Percentiles rank a stretch among this genome's conserved stretches.
These are phyloP conservation scores for Epinephelus malabaricus DNA, from an alignment of 2,797 vertebrate species.

Conservation along the genomic window DNA sequence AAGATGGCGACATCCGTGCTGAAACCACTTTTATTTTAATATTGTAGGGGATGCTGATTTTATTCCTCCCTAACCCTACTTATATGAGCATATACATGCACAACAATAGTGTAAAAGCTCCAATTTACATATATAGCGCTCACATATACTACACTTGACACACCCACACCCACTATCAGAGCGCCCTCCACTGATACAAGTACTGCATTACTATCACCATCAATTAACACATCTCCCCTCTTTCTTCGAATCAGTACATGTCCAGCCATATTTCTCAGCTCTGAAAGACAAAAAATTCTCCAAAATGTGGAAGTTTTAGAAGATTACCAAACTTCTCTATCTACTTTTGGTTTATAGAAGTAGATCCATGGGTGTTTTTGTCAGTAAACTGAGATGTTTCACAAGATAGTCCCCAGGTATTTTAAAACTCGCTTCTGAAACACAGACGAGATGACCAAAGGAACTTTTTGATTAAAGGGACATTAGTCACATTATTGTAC, in stretches of 20 bases:
- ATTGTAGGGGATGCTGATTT: slow-evolving; percentile 23
- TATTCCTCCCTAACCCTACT: not conserved
- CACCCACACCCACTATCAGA: slow-evolving; percentile 62
- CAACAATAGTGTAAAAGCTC: slow-evolving; percentile 24
- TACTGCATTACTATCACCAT: slow-evolving; percentile 15
- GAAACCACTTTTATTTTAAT: slow-evolving; percentile 49
- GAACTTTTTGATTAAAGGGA: not conserved
- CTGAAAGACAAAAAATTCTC: not conserved
- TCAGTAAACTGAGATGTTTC: not conserved
- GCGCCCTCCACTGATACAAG: slow-evolving; percentile 61
- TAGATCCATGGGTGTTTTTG: not conserved
- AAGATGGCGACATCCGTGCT: slow-evolving; percentile 83
- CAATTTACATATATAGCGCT: slow-evolving; percentile 41
- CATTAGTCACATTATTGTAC: not conserved
- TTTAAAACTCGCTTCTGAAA: not conserved
- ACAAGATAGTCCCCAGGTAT: not conserved
- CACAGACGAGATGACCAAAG: not conserved
- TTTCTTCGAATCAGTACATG: not conserved
- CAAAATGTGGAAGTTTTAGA: not conserved
- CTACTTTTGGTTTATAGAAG: not conserved
- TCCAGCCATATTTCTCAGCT: not conserved
- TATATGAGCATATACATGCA: not conserved
- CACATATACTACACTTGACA: slow-evolving; percentile 49
- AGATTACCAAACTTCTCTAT: not conserved
- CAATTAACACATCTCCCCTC: not conserved